phyloP scores from a whole-genome alignment of 2,888 invertebrate genomes.

The Ceraclea dissimilis region DNA sequence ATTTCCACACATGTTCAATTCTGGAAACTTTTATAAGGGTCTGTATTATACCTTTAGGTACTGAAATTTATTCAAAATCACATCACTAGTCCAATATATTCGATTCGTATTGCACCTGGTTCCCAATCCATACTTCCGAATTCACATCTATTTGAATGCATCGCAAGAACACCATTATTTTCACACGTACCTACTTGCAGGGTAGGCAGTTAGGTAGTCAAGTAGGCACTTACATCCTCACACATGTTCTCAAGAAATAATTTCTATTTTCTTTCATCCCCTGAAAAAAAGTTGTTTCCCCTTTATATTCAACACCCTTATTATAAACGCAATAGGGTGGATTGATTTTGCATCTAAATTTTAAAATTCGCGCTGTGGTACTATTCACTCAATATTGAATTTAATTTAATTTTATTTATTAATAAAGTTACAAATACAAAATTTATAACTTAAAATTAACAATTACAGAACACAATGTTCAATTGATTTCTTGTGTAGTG shows the following conservation, averaged over 20 bases:
- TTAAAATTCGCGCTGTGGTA: too few species aligned
- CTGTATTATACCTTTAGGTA: too few species aligned
- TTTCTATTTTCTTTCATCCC: conserved; percentile 1
- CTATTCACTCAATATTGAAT: too few species aligned
- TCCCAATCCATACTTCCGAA: neutral
- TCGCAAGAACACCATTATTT: neutral
- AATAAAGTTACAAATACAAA: too few species aligned
- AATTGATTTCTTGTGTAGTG: too few species aligned
- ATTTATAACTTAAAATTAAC: too few species aligned
- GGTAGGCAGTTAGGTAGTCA: neutral
- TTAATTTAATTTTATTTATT: too few species aligned
- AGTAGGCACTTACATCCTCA: neutral
- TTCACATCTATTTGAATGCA: neutral
- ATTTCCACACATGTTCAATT: neutral
- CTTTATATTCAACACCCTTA: neutral
- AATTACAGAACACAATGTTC: too few species aligned
- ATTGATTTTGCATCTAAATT: neutral
- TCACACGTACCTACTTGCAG: neutral
- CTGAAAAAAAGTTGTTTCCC: neutral
- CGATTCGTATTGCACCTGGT: neutral
- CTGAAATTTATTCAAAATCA: too few species aligned
- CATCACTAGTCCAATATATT: neutral
- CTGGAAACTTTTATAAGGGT: too few species aligned
- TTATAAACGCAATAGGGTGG: neutral
- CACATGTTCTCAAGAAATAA: neutral